These are phyloP conservation scores for Odontomyia ornata DNA, from an alignment of 2,888 invertebrate species.

Conservation along the genomic window DNA sequence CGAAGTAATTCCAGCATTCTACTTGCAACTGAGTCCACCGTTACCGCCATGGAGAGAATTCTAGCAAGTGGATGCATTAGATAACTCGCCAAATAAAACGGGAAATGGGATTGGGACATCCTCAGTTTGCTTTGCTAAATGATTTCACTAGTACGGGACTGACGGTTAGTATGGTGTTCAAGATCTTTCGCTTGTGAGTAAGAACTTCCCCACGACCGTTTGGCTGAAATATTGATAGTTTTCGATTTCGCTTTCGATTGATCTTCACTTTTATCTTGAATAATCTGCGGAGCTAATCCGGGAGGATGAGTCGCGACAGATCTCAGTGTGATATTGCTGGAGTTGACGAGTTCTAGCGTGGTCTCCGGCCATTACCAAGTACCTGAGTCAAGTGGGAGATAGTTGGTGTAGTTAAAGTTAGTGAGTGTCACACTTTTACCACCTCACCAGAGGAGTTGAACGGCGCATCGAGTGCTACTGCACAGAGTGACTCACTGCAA, in stretches of 20 bases:
- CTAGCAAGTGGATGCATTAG: too few species aligned
- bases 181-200: background rate
- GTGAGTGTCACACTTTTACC: too few species aligned
- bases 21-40: too few species aligned
- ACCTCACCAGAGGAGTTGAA: background rate
- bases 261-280: background rate
- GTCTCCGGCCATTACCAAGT: background rate
- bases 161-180: slow-evolving; percentile 16
- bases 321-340: background rate
- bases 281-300: background rate
- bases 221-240: too few species aligned
- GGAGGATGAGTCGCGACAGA: background rate
- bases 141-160: background rate
- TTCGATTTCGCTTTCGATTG: slow-evolving; percentile 4
- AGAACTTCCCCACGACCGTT: background rate
- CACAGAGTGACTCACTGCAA: background rate
- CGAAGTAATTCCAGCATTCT: too few species aligned
- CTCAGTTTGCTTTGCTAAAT: background rate
- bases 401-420: too few species aligned
- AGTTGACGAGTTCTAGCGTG: background rate
- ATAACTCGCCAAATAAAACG: too few species aligned
- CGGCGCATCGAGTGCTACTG: background rate
- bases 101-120: slow-evolving; percentile 12
- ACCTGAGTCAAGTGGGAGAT: too few species aligned
- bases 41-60: too few species aligned